A percentile compares a stretch with the other conserved stretches of the same genome.
Evolutionary conservation across 2,888 invertebrate genomes (phyloP).

Genomic region (Polydrusus tereticollis): DNA sequence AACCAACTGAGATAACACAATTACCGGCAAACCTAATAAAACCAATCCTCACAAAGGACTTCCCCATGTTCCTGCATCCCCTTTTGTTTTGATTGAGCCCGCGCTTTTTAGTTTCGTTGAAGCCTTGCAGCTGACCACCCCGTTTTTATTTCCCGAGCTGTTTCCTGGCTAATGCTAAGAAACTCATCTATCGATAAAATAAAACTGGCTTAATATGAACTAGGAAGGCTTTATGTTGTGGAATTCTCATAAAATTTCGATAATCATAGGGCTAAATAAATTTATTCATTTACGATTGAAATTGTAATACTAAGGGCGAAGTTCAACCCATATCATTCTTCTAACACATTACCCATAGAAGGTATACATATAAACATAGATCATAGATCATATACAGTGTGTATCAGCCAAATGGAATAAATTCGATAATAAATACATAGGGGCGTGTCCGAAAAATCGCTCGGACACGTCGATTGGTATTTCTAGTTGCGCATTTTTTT

Average conservation of each 20-base stretch:
- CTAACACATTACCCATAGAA: too few species aligned
- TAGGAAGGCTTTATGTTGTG: background rate
- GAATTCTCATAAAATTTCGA: background rate
- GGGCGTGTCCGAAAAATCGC: too few species aligned
- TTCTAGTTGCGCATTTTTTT: too few species aligned
- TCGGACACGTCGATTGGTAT: too few species aligned
- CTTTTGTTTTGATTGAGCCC: background rate
- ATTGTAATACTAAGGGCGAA: too few species aligned
- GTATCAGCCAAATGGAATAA: too few species aligned
- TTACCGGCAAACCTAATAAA: constrained; percentile 6
- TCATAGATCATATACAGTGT: too few species aligned
- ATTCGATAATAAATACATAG: too few species aligned
- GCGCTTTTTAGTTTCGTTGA: background rate
- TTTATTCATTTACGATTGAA: too few species aligned
- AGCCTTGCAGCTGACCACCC: background rate
- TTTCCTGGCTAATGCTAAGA: background rate
- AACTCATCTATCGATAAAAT: background rate
- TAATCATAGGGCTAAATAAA: too few species aligned
- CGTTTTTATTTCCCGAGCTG: background rate
- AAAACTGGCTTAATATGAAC: background rate
- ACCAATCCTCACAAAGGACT: background rate
- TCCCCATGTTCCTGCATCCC: background rate
- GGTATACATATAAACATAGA: too few species aligned
- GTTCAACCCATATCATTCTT: too few species aligned
- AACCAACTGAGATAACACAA: background rate